Percentiles rank a stretch among this genome's conserved stretches.
Evolutionary conservation across 64 coral and sea anemone species (phyloP).

Genomic region (Dendrophyllia cribrosa): DNA sequence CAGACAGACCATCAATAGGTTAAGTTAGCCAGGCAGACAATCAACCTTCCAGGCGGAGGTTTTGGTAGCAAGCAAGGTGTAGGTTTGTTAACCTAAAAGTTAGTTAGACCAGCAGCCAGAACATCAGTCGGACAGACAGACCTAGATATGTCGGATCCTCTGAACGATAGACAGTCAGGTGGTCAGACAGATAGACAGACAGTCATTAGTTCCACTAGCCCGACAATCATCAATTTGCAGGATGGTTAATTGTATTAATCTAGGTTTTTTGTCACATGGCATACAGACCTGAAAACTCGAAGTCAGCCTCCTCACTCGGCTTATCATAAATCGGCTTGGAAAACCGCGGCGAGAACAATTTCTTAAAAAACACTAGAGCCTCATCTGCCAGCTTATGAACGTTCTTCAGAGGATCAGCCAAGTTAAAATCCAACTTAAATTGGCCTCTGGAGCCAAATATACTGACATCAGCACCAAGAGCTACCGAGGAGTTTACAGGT

Average conservation of each 20-base stretch:
- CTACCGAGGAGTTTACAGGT: conserved; percentile 38
- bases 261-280: too few relatives aligned
- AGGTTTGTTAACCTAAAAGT: too few relatives aligned
- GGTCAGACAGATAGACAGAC: not conserved
- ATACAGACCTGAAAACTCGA: conserved; percentile 67
- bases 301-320: conserved; percentile 76
- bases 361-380: conserved; percentile 71
- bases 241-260: too few relatives aligned
- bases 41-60: not conserved
- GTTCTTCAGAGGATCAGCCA: conserved; percentile 75
- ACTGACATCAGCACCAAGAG: conserved; percentile 71
- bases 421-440: conserved; percentile 85
- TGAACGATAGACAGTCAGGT: not conserved
- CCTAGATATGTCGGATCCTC: not conserved
- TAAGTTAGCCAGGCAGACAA: not conserved
- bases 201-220: too few relatives aligned
- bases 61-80: too few relatives aligned
- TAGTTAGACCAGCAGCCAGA: too few relatives aligned
- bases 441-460: conserved; percentile 69
- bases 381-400: conserved; percentile 74
- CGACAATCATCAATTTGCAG: too few relatives aligned
- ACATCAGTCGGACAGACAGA: not conserved
- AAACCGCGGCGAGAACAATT: conserved; percentile 64
- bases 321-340: conserved; percentile 75
- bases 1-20: not conserved